Evolutionary conservation across 2,113 vertebrate genomes (phyloP), one percentile per base, ranked within the genome.

Genomic region (Erinaceus europaeus): DNA sequence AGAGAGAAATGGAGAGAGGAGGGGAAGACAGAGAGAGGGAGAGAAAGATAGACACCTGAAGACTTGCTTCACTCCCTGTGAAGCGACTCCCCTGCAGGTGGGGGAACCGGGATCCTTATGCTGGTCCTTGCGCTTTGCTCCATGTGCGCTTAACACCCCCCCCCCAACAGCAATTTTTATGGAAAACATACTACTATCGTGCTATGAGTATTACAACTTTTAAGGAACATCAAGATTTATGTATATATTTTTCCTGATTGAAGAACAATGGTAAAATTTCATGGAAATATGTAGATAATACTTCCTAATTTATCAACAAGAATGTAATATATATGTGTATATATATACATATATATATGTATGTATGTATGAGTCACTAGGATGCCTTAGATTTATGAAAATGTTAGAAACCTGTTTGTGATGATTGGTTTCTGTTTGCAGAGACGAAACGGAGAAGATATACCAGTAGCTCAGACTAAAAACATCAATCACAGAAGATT

Each of bases 401-500:
- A 62, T 72, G 6, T 73, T 85, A 77, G 83, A 36, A 72, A 55
- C 25, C 48, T 93, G 82, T 91, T 94, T 91, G 73, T 96, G 32
- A 95, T 67, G 57, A 25, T 82, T 94, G 91, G 1, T 94, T 96
- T 91, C 62, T 93, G 17, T 92, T 94, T 95, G 62, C 95, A 99
- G 99, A 98, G 97, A 94, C 97, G 98, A 85, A 99, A 99, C 53
- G 99, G 99, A 71, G 98, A 99, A 96, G 99, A 99, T 93, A 99
- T 99, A 84, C 99, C 99, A 2, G 99, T 99, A 86, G 98, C 98
- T 75, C 98, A 98, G 96, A 99, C 98, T 62, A 99, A 99, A 95
- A 99, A 98, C 96, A 99, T 99, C 95, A 99, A 99, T 97, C 99
- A 99, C 95, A 97, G 99, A 97, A 98, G 99, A 90, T 99, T 99